Base-by-base conservation (phyloP, 1,140 invertebrate species). In the Drosophila kikkawai region DNA sequence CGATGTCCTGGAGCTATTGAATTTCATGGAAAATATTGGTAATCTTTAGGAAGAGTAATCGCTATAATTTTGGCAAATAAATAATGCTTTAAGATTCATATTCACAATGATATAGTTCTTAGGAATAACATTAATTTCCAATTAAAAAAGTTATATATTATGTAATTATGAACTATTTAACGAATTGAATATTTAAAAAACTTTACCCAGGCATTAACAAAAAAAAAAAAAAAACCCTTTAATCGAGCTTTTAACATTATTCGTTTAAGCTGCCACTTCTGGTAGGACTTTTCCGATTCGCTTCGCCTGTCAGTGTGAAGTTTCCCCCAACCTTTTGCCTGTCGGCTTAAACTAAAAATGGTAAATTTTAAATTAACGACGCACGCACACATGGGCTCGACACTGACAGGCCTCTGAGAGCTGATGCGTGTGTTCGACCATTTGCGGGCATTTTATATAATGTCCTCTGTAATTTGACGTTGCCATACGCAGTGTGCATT, bases 381-480 rank as follows among this genome's bases (percentile, higher is more conserved):
- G 67, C 64, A 64, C 79, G 59, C 57, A 63, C 44, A 66, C 64
- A 55, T 26, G 26, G 26, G 34, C 22, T 12, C 36, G 74, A 55
- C 59, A 67, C 53, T 76, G 73, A 64, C 65, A 45, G 57, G 50
- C 45, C 36, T 74, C 51, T 4, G 63, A 19, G 48, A 58, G 59
- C 39, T 57, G 59, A 47, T 74, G 42, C n/a, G 44, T 44, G 69
- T 71, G 64, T 47, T 63, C 57, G 47, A 66, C 58, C 41, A 68
- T 78, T 71, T 81, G 75, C 26, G 55, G 71, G 44, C 50, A 74
- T 88, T 88, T 88, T 63, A 83, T 87, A 74, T 88, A 88, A 86
- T 83, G 80, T 87, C 67, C 66, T 77, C 80, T 77, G 83, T 86
- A 80, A 87, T 86, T 87, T 86, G 79, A 80, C 70, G 83, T 80